Base-by-base conservation (phyloP, 2,797 vertebrate genomes). In the Presbytis comata region DNA sequence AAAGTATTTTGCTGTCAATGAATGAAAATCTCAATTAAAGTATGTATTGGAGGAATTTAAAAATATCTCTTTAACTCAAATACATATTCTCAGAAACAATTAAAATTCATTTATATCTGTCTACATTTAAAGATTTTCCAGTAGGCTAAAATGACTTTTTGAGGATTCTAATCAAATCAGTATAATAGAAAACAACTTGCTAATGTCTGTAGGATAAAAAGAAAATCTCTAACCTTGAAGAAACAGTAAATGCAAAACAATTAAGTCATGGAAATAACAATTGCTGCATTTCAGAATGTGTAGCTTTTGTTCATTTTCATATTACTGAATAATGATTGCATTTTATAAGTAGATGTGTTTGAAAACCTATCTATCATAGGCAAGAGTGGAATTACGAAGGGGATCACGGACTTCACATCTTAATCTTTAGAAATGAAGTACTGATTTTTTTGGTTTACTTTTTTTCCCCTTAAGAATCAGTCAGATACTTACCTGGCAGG, bases 21-120 rank as follows among this genome's bases (percentile, higher is more conserved):
- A 95, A 88, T 95, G 78, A 97, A 96, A 94, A 84, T 7, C 19
- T 98, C 28, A 28, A 50, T 59, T 79, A 81, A 97, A 94, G 46
- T 97, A 36, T 93, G 64, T 94, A 95, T 2, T 80, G 84, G 78
- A 97, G 81, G 1, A 90, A 70, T 74, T 91, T 76, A 57, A 36
- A 89, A 83, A 81, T 78, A 67, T 84, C 24, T 83, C n/a, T 96
- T 97, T 97, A 89, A 96, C 76, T 90, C 80, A 98, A 96, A 83
- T 94, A 93, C 96, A 96, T 96, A 70, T 17, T 93, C 95, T 93
- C 93, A 98, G 81, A 98, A 97, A 92, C 92, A 97, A 97, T 93
- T 98, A 92, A 46, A 96, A 91, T 97, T 97, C n/a, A 90, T 96
- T 97, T 97, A 57, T 67, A 95, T 53, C 55, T 84, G 76, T 96